Evolutionary conservation across 2,888 invertebrate species (phyloP), one percentile per base, ranked within the genome.

Genomic region (Carabus problematicus): DNA sequence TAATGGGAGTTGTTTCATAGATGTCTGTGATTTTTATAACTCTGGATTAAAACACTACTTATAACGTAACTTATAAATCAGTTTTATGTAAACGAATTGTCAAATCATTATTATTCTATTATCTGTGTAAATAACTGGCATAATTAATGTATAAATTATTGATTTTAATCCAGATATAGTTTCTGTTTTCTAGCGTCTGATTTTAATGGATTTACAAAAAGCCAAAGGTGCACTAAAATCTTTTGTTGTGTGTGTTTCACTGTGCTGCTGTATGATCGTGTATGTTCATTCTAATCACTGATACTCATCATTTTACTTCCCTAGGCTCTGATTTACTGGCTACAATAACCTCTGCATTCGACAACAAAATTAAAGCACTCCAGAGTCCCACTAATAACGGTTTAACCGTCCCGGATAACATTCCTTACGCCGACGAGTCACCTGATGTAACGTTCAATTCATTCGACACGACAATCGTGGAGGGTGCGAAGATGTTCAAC

Each of bases 301-400:
- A 56, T 39, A 56, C 29, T 18, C 40, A 29, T 39, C 29, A 52
- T 41, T 59, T 41, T 59, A 14, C 47, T 29, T 45, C 12, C 19
- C 14, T 64, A 94, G 94, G 93, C 81, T 88, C 91, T 79, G 93
- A 94, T 84, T 89, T 94, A 76, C 84, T 94, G 82, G 90, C 91
- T 79, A 88, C 89, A 76, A 88, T 95, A 79, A 94, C 93, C 75
- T 91, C 91, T 78, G 91, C 93, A 71, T 89, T 94, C 82, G 94
- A 94, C 81, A 90, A 91, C 79, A 94, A 94, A 82, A 86, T 93
- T 82, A 88, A 89, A 76, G 89, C 89, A 76, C 82, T 91, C 77
- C 87, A 91, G 56, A 69, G 69, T 45, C 69, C 69, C 41, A 69
- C 62, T 56, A 61, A 66, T 41, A 66, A 55, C 40, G 59, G 67